phyloP scores from a whole-genome alignment of 1,140 invertebrate genomes.

The Gonioctena quinquepunctata region DNA sequence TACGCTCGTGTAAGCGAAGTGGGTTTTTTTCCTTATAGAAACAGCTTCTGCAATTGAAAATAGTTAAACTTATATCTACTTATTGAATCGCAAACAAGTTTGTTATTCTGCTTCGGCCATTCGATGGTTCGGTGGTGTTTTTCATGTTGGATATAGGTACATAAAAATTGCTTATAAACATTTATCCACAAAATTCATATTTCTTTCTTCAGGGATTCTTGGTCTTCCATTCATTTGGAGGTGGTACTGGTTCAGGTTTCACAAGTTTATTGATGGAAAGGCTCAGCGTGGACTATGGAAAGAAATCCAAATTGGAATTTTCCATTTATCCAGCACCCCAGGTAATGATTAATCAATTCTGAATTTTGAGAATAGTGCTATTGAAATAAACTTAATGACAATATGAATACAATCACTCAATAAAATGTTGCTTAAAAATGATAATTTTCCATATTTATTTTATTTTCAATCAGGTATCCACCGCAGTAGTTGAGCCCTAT shows the following conservation, averaged over 20 bases:
- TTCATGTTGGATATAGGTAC: background rate
- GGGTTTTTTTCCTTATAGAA: too few relatives aligned
- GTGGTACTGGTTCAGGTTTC: slow-evolving; percentile 84
- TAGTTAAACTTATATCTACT: too few relatives aligned
- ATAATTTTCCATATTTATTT: background rate
- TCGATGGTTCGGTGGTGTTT: too few relatives aligned
- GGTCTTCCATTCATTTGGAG: slow-evolving; percentile 85
- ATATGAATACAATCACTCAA: too few relatives aligned
- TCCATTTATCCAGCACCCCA: slow-evolving; percentile 86
- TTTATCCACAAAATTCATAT: background rate
- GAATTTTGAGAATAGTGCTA: too few relatives aligned
- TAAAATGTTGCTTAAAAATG: too few relatives aligned
- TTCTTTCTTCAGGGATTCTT: slow-evolving; percentile 78
- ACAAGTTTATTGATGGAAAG: slow-evolving; percentile 81
- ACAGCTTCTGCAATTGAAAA: too few relatives aligned
- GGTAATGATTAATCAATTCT: too few relatives aligned
- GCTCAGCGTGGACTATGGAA: slow-evolving; percentile 78
- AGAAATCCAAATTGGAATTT: slow-evolving; percentile 84
- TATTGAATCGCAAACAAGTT: too few relatives aligned
- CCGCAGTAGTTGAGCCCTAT: slow-evolving; percentile 85
- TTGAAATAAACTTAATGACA: too few relatives aligned
- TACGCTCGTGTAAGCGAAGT: too few relatives aligned
- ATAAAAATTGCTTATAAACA: background rate
- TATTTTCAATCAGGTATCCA: background rate
- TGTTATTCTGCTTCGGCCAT: too few relatives aligned